A percentile compares a stretch with the other conserved stretches of the same genome.
Conservation (phyloP, 1,140 invertebrate species). For the Ips typographus region DNA sequence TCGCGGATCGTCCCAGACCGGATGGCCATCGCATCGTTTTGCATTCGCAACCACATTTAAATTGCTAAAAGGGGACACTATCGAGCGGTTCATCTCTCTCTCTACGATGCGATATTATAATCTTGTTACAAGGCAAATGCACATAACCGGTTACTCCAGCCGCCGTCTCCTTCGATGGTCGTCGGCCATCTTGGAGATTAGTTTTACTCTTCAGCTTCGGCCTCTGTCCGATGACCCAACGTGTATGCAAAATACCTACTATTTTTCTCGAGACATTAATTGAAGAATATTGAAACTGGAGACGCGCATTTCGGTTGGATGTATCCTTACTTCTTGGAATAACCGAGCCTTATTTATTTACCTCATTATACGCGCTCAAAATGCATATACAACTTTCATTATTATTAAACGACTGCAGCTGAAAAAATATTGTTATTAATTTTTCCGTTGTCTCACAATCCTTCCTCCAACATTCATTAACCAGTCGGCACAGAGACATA, state of each 20-base stretch:
- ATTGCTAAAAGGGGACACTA: conserved; percentile 53
- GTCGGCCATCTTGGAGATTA: conserved; percentile 46
- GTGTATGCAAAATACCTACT: conserved; percentile 27
- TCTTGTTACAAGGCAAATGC: conserved; percentile 51
- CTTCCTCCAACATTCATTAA: too few relatives aligned
- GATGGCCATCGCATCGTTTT: conserved; percentile 48
- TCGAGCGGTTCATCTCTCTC: conserved; percentile 45
- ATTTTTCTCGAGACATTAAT: conserved; percentile 14
- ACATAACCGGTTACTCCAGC: conserved; percentile 49
- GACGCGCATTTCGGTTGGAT: too few relatives aligned
- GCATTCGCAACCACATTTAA: conserved; percentile 52
- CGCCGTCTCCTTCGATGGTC: conserved; percentile 37
- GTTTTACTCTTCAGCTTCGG: conserved; percentile 28
- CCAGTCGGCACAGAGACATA: too few relatives aligned
- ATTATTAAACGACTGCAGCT: too few relatives aligned
- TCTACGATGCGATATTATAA: conserved; percentile 49
- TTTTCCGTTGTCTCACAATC: too few relatives aligned
- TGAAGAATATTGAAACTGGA: background rate
- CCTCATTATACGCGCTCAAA: too few relatives aligned
- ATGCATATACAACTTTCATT: too few relatives aligned
- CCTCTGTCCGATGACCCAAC: conserved; percentile 35
- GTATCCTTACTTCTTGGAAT: too few relatives aligned
- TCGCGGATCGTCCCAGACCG: conserved; percentile 35
- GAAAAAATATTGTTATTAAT: too few relatives aligned
- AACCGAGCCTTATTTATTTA: too few relatives aligned